A percentile compares a stretch with the other conserved stretches of the same genome.
Evolutionary conservation across 2,113 vertebrate genomes (phyloP).

Genomic region (Porphyrio hochstetteri): DNA sequence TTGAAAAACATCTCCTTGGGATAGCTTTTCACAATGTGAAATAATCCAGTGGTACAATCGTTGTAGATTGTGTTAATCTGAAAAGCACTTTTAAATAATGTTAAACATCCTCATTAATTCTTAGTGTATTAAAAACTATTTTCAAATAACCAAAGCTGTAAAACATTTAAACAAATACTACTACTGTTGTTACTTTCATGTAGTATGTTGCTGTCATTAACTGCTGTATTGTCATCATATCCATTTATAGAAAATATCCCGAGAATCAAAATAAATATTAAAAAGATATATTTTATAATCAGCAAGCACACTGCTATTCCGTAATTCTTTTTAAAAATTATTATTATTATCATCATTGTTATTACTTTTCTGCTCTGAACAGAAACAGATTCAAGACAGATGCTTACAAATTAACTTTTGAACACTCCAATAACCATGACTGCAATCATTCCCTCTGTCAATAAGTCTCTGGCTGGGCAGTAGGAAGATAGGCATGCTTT

Average conservation of each 20-base stretch:
- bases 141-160: not conserved
- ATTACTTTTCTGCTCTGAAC: not conserved
- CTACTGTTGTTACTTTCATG: not conserved
- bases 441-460: not conserved
- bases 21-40: not conserved
- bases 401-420: not conserved
- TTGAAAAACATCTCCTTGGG: not conserved
- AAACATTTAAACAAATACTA: not conserved
- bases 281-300: not conserved
- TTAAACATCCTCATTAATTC: not conserved
- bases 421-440: not conserved
- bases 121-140: not conserved
- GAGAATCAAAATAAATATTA: not conserved
- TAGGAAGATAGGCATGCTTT: not conserved
- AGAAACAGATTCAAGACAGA: conserved; percentile 5
- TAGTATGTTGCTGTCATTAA: not conserved
- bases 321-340: not conserved
- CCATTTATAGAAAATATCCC: not conserved
- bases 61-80: not conserved
- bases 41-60: not conserved
- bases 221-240: not conserved
- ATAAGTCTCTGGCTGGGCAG: not conserved
- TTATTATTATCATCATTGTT: not conserved
- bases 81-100: not conserved
- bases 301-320: not conserved